A percentile compares a stretch with the other conserved stretches of the same genome.
Conservation (phyloP, 2,888 invertebrate species). For the Allolobophora icterica region DNA sequence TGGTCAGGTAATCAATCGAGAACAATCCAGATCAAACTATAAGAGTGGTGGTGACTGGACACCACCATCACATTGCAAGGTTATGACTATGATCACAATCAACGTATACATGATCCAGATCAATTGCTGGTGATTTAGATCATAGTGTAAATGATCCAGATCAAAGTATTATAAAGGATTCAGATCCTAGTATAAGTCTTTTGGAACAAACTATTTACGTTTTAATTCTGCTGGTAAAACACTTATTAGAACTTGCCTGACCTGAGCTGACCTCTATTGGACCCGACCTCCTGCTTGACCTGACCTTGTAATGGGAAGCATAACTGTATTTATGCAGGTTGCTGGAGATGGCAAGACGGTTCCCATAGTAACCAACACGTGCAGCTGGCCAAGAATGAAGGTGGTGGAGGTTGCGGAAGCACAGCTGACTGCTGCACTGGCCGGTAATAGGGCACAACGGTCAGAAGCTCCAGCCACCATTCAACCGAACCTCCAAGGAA, state of each 20-base stretch:
- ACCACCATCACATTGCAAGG: too few species aligned
- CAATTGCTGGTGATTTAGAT: too few species aligned
- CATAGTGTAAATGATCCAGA: not conserved
- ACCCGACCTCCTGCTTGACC: not conserved
- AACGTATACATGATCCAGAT: not conserved
- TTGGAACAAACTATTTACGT: not conserved
- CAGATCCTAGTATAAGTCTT: too few species aligned
- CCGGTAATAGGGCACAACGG: not conserved
- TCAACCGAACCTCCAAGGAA: not conserved
- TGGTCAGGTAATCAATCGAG: not conserved
- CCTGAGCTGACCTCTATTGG: not conserved
- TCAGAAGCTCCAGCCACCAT: not conserved
- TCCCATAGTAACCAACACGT: not conserved
- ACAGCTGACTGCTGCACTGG: slow-evolving; percentile 13
- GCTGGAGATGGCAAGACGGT: not conserved
- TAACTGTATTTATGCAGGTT: not conserved
- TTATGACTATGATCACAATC: not conserved
- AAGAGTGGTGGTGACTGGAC: too few species aligned
- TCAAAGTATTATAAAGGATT: not conserved
- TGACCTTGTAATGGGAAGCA: not conserved
- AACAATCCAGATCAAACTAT: not conserved
- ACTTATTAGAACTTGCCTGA: not conserved
- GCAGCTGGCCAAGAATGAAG: not conserved
- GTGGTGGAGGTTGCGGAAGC: not conserved
- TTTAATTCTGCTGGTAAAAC: too few species aligned